These are phyloP conservation scores for Cettia cetti DNA, from an alignment of 2,113 vertebrate genomes.

Conservation along the genomic window DNA sequence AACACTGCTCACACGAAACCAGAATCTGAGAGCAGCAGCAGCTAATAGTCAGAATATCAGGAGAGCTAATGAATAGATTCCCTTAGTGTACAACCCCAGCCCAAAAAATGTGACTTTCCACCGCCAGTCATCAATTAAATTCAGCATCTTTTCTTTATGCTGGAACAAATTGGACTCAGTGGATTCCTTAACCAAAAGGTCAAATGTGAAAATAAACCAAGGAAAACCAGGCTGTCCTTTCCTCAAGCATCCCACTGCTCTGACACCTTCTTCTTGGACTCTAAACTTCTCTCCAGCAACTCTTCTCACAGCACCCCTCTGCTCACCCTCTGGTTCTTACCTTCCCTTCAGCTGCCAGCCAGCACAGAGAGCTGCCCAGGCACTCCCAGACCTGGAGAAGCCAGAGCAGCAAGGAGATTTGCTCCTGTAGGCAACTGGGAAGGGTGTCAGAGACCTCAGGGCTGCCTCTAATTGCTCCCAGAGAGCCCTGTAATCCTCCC, in stretches of 20 bases:
- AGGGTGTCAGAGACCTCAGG: neutral
- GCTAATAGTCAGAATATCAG: neutral
- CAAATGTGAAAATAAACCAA: slow-evolving; percentile 30
- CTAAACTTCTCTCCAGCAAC: neutral
- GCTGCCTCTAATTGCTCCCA: neutral
- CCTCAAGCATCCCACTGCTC: neutral
- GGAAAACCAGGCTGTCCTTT: neutral
- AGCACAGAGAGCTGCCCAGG: neutral
- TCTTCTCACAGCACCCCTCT: neutral
- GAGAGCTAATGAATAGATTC: neutral
- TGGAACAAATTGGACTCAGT: neutral
- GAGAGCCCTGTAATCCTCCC: neutral
- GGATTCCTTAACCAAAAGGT: slow-evolving; percentile 6
- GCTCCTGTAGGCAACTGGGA: neutral
- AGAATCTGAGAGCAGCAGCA: neutral
- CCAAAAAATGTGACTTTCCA: slow-evolving; percentile 16
- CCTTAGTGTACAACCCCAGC: neutral
- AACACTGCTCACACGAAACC: neutral
- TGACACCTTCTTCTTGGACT: neutral
- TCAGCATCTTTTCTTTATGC: neutral
- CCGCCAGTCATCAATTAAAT: neutral
- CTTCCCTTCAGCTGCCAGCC: neutral
- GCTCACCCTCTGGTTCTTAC: neutral
- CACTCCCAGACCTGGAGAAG: neutral
- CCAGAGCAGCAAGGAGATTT: neutral